Conservation (phyloP, 2,797 vertebrate genomes). For the Chelidonichthys spinosus region DNA sequence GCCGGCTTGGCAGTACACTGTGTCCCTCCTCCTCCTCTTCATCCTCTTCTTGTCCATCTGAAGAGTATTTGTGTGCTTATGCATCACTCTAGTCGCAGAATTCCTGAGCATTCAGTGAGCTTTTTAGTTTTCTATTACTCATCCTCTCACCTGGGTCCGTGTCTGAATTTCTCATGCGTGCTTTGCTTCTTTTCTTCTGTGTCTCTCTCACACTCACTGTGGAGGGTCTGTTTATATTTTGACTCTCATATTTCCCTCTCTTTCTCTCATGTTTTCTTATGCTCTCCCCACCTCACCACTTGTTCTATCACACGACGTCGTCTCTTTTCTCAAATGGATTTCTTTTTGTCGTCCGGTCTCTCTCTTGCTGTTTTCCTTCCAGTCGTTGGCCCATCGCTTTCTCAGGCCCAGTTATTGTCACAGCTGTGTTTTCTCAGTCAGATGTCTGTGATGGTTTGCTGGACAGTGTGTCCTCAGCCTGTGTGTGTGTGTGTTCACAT, state of each 20-base stretch:
- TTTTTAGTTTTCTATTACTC: conserved; percentile 39
- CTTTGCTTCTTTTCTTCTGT: not conserved
- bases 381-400: conserved; percentile 27
- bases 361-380: not conserved
- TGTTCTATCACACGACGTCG: not conserved
- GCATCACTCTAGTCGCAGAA: conserved; percentile 13
- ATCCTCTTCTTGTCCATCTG: not conserved
- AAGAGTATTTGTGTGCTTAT: conserved; percentile 7
- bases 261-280: conserved; percentile 46
- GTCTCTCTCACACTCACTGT: conserved; percentile 35
- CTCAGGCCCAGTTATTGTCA: conserved; percentile 73
- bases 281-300: conserved; percentile 32
- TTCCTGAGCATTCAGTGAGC: conserved; percentile 23
- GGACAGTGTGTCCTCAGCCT: conserved; percentile 56
- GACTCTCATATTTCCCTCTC: conserved; percentile 65
- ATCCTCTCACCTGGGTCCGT: conserved; percentile 58
- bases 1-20: conserved; percentile 29
- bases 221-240: conserved; percentile 65
- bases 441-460: conserved; percentile 35
- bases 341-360: not conserved
- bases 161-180: conserved; percentile 49
- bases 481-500: conserved; percentile 17
- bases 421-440: conserved; percentile 78
- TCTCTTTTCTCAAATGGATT: not conserved
- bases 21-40: conserved; percentile 16